Evolutionary conservation across 2,888 invertebrate species (phyloP).

Genomic region (Gisinianus flammeolus): DNA sequence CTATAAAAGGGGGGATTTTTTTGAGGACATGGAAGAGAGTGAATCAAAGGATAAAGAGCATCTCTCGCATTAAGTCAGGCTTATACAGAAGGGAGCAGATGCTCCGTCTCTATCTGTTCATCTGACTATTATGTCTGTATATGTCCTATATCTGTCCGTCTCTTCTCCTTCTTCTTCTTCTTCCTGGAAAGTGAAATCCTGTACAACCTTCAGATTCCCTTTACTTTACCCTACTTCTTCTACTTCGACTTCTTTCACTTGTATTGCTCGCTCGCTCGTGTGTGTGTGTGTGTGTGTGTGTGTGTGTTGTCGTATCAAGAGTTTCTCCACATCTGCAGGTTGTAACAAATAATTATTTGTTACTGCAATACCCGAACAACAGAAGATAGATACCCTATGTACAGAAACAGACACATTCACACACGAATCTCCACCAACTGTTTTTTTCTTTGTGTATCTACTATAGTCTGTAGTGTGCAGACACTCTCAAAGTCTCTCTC

Average conservation of each 20-base stretch:
- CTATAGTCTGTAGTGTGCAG: no score
- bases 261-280: neutral
- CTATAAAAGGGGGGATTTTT: constrained; percentile 3
- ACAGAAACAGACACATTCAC: no score
- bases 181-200: no score
- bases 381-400: no score
- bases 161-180: no score
- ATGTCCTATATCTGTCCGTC: neutral
- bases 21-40: neutral
- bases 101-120: neutral
- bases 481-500: no score
- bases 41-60: constrained; percentile 9
- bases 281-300: neutral
- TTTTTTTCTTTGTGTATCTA: no score
- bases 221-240: no score
- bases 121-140: no score
- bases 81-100: no score
- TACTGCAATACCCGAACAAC: neutral
- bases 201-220: no score
- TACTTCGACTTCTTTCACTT: neutral
- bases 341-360: constrained; percentile 8
- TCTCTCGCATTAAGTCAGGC: neutral
- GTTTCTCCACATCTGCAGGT: neutral
- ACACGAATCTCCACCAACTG: no score
- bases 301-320: neutral